These are phyloP conservation scores for Peromyscus maniculatus DNA, from an alignment of 2,113 vertebrate species.

Conservation along the genomic window DNA sequence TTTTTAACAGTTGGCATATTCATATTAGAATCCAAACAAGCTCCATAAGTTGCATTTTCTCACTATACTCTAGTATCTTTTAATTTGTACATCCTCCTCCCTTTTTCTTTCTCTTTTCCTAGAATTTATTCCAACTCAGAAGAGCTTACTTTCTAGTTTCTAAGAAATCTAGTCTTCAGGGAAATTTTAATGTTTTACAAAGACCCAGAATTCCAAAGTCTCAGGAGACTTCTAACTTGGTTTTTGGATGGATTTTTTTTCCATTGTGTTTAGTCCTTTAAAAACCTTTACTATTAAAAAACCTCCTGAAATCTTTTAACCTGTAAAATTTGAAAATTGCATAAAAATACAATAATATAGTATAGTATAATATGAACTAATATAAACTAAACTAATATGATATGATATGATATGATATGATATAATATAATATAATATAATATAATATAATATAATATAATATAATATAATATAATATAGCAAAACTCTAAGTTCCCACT, in stretches of 20 bases:
- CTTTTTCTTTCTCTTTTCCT: background rate
- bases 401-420: too few relatives aligned
- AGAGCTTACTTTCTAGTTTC: conserved; percentile 4
- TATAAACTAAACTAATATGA: too few relatives aligned
- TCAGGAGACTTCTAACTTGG: background rate
- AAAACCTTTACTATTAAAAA: conserved; percentile 10
- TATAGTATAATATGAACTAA: too few relatives aligned
- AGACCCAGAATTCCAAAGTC: conserved; percentile 3
- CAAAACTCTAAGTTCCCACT: background rate
- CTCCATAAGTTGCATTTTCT: background rate
- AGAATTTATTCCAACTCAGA: background rate
- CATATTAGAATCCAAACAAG: background rate
- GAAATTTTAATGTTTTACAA: background rate
- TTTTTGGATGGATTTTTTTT: conserved; percentile 48
- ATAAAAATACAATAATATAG: background rate
- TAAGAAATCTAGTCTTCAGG: background rate
- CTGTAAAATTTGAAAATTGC: conserved; percentile 30
- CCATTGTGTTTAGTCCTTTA: background rate
- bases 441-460: too few relatives aligned
- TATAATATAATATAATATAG: background rate
- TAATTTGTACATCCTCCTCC: background rate
- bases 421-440: too few relatives aligned
- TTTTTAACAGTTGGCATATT: background rate
- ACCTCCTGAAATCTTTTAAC: background rate
- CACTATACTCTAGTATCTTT: background rate